Conservation (phyloP, 2,797 vertebrate species). For the Chromobotia macracanthus region DNA sequence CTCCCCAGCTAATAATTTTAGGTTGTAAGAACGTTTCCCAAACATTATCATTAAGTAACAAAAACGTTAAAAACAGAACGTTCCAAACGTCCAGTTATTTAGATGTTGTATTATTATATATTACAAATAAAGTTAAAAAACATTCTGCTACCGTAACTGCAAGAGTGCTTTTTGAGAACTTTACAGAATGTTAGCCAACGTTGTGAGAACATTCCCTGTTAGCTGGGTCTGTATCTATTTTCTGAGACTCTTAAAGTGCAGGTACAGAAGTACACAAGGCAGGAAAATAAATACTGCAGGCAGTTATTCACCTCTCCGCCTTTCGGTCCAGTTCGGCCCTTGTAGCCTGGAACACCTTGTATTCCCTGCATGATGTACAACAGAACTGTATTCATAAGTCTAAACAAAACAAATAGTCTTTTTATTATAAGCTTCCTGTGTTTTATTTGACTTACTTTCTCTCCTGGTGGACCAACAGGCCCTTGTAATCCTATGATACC, state of each 20-base stretch:
- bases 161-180: no score
- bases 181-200: no score
- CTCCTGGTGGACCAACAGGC: slow-evolving; percentile 65
- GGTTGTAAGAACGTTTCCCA: no score
- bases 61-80: no score
- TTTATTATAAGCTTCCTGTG: not conserved
- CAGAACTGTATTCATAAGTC: not conserved
- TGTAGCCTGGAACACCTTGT: slow-evolving; percentile 66
- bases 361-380: slow-evolving; percentile 67
- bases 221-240: not conserved
- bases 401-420: not conserved
- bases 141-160: no score
- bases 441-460: slow-evolving; percentile 65
- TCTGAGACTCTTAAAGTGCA: no score
- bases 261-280: not conserved
- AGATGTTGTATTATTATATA: no score
- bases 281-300: not conserved
- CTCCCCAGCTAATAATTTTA: no score
- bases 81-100: no score
- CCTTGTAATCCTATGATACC: slow-evolving; percentile 72
- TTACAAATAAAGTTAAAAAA: no score
- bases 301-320: slow-evolving; percentile 68
- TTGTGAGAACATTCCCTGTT: no score
- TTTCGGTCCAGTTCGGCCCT: slow-evolving; percentile 69
- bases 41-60: no score